phyloP scores from a whole-genome alignment of 2,888 invertebrate genomes.

The Sinodicranocentrus sp. region DNA sequence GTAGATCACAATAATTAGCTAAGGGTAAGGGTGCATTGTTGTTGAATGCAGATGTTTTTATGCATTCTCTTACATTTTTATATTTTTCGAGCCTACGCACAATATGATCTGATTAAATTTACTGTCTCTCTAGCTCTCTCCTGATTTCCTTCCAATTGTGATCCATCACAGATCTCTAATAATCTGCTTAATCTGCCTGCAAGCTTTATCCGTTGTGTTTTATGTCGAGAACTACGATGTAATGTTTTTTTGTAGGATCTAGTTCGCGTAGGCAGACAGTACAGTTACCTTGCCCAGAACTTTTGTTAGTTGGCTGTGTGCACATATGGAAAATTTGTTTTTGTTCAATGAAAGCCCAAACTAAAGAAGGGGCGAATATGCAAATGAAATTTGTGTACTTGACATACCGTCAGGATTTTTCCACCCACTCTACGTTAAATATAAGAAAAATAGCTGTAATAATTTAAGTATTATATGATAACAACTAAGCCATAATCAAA shows the following conservation, averaged over 20 bases:
- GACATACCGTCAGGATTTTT: slow-evolving; percentile 20
- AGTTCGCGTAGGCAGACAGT: slow-evolving; percentile 37
- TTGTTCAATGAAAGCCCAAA: neutral
- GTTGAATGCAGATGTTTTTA: too few relatives aligned
- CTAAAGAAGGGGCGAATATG: slow-evolving; percentile 15
- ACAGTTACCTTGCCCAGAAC: slow-evolving; percentile 31
- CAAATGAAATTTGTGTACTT: slow-evolving; percentile 28
- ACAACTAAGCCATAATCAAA: slow-evolving; percentile 39
- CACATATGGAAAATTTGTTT: slow-evolving; percentile 18
- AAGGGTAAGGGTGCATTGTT: slow-evolving; percentile 14
- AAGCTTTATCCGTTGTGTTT: slow-evolving; percentile 12
- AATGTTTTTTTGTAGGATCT: slow-evolving; percentile 9
- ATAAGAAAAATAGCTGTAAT: slow-evolving; percentile 15
- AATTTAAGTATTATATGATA: slow-evolving; percentile 20
- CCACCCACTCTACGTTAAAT: slow-evolving; percentile 45
- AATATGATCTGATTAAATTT: slow-evolving; percentile 54
- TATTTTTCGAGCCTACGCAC: slow-evolving; percentile 38
- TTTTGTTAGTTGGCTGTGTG: slow-evolving; percentile 5
- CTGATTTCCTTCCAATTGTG: slow-evolving; percentile 52
- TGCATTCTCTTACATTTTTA: neutral
- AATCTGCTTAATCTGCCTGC: slow-evolving; percentile 40
- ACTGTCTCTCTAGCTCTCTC: slow-evolving; percentile 34
- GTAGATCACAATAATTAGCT: slow-evolving; percentile 37
- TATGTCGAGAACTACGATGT: slow-evolving; percentile 9
- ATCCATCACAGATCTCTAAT: slow-evolving; percentile 43